A percentile compares a stretch with the other conserved stretches of the same genome.
Evolutionary conservation across 2,113 vertebrate species (phyloP).

Genomic region (Nycticebus coucang): DNA sequence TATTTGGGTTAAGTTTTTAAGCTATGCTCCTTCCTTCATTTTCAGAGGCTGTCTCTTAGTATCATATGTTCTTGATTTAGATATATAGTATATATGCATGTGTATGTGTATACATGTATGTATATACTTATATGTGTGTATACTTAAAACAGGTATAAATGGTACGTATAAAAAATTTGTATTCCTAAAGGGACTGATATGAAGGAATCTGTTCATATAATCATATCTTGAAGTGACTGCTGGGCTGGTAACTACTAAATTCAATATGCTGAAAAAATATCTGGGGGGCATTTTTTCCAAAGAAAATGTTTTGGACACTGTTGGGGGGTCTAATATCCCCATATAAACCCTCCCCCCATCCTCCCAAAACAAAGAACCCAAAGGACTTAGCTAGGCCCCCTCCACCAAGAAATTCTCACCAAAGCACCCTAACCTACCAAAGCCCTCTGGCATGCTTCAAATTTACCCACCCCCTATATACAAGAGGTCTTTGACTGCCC

Average conservation of each 20-base stretch:
- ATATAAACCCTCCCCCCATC: no score
- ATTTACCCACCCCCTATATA: no score
- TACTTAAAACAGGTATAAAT: neutral
- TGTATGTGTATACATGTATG: fast-evolving
- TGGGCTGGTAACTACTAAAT: neutral
- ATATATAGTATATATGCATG: neutral
- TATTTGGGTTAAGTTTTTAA: neutral
- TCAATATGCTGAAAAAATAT: neutral
- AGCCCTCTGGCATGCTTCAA: no score
- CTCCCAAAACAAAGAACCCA: no score
- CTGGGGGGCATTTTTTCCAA: neutral
- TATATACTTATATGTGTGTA: neutral
- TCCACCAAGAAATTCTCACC: no score
- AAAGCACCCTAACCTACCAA: no score
- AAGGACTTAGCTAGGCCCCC: no score
- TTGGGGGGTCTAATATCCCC: neutral
- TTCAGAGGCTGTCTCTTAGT: neutral
- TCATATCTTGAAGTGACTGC: neutral
- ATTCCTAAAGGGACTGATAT: neutral
- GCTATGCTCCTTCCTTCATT: neutral
- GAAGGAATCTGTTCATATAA: neutral
- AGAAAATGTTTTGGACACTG: neutral
- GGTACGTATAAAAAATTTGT: neutral
- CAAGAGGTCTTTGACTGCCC: no score
- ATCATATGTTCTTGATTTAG: neutral